Evolutionary conservation across 2,113 vertebrate species (phyloP).

Genomic region (Cynopterus brachyotis): DNA sequence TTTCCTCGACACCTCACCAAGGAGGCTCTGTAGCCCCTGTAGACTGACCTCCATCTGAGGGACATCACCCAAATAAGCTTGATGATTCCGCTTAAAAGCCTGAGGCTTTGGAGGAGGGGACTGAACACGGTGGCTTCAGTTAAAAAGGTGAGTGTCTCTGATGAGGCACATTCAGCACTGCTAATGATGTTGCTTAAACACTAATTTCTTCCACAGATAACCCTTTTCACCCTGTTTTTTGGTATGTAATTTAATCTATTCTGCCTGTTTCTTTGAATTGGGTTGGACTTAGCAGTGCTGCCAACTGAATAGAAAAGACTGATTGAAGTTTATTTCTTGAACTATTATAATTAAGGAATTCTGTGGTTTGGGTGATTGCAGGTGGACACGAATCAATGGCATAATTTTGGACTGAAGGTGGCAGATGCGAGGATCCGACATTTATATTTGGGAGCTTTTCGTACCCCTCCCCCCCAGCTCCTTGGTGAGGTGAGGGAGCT

Average conservation of each 20-base stretch:
- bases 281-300: not conserved
- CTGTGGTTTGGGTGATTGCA: not conserved
- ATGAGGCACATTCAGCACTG: not conserved
- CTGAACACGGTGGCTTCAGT: not conserved
- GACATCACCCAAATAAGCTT: not conserved
- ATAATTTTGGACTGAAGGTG: not conserved
- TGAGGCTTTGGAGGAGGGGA: not conserved
- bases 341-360: not conserved
- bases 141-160: not conserved
- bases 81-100: not conserved
- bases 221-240: not conserved
- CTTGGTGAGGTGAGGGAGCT: not conserved
- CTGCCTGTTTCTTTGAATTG: not conserved
- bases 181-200: not conserved
- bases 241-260: not conserved
- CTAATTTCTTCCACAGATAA: not conserved
- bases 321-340: not conserved
- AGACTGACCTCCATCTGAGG: not conserved
- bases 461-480: not conserved
- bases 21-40: rapidly evolving
- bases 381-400: not conserved
- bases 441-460: not conserved
- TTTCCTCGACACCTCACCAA: not conserved
- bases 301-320: not conserved
- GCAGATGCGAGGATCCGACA: not conserved